A percentile compares a stretch with the other conserved stretches of the same genome.
phyloP scores from a whole-genome alignment of 2,888 invertebrate genomes.

The Brachylomia viminalis region DNA sequence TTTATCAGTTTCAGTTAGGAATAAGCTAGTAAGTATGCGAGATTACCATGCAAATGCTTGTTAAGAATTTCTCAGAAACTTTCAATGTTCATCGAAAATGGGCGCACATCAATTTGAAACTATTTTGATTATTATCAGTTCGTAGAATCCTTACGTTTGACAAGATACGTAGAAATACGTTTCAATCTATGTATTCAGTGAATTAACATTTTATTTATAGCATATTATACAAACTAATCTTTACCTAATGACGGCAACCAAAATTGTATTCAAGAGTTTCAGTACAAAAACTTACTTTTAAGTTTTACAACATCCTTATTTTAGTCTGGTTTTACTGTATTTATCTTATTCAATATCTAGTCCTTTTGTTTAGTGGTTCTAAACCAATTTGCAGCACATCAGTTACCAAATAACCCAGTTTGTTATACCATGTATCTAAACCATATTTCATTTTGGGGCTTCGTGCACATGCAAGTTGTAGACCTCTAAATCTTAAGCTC shows the following conservation, averaged over 20 bases:
- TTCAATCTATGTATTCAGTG: neutral
- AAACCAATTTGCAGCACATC: constrained; percentile 4
- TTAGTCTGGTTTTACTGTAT: neutral
- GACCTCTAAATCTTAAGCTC: constrained; percentile 56
- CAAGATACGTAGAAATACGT: neutral
- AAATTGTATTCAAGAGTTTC: neutral
- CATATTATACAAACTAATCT: neutral
- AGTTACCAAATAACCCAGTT: constrained; percentile 5
- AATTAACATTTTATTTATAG: neutral
- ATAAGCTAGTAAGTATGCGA: neutral
- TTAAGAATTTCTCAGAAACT: neutral
- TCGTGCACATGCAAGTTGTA: constrained; percentile 49
- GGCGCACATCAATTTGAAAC: neutral
- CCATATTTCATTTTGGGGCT: constrained; percentile 46
- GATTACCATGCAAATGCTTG: neutral
- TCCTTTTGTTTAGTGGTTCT: neutral
- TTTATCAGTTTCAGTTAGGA: neutral
- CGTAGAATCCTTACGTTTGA: neutral
- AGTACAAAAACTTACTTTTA: neutral
- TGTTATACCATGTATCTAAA: constrained; percentile 35
- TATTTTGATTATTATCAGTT: neutral
- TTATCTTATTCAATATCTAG: too few species aligned
- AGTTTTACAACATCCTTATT: neutral
- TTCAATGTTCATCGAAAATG: neutral
- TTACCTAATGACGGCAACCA: too few species aligned